A percentile compares a stretch with the other conserved stretches of the same genome.
Evolutionary conservation across 64 coral and sea anemone genomes (phyloP).

Genomic region (Montipora foliosa): DNA sequence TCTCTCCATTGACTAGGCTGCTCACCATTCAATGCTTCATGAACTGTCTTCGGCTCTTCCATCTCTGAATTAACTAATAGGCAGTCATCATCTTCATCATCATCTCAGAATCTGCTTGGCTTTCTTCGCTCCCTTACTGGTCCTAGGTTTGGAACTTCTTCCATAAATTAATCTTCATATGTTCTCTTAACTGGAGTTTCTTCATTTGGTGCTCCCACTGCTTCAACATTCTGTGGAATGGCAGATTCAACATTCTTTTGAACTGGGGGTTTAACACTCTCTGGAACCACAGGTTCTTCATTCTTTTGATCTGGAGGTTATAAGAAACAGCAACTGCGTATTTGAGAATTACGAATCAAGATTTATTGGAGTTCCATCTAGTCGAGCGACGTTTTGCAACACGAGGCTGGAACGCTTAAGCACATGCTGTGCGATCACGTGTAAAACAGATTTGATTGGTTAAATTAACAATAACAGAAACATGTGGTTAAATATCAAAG

Average conservation of each 20-base stretch:
- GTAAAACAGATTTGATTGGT: too few relatives aligned
- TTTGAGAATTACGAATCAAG: too few relatives aligned
- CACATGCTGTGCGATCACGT: too few relatives aligned
- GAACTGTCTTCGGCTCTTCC: conserved; percentile 68
- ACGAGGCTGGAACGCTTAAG: too few relatives aligned
- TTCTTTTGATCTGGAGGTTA: conserved; percentile 13
- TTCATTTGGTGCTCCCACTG: conserved; percentile 43
- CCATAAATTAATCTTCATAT: conserved; percentile 69
- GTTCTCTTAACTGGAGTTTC: conserved; percentile 61
- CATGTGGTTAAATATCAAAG: too few relatives aligned
- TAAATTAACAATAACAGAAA: too few relatives aligned
- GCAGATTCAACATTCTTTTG: conserved; percentile 8
- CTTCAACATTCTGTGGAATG: conserved; percentile 60
- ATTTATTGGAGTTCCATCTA: too few relatives aligned
- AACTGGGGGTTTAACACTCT: conserved; percentile 27
- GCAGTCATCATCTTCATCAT: conserved; percentile 47
- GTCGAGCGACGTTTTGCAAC: too few relatives aligned
- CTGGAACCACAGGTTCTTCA: neutral
- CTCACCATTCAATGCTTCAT: conserved; percentile 60
- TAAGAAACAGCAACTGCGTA: too few relatives aligned
- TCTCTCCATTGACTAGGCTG: conserved; percentile 37
- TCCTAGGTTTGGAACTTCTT: conserved; percentile 73
- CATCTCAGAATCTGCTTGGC: conserved; percentile 27
- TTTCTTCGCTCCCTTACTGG: conserved; percentile 62
- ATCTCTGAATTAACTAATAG: conserved; percentile 49